phyloP scores from a whole-genome alignment of 2,113 vertebrate species.

The Piprites chloris region DNA sequence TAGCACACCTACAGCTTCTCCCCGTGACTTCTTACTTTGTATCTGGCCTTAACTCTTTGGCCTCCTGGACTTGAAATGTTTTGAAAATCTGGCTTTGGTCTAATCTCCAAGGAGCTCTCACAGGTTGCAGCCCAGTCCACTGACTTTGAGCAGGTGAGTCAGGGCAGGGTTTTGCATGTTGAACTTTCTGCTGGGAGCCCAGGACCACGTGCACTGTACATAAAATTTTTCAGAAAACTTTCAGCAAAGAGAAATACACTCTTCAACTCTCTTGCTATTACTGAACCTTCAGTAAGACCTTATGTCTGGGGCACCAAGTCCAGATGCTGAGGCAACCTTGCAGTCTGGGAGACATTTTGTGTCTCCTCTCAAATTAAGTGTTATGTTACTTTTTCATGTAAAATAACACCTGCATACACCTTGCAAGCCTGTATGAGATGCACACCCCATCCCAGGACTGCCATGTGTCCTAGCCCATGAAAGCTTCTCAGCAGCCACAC shows the following conservation, averaged over 20 bases:
- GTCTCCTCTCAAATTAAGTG: background rate
- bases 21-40: background rate
- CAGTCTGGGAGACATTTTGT: background rate
- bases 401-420: background rate
- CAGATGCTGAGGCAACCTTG: background rate
- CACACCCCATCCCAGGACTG: background rate
- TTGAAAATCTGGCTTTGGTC: background rate
- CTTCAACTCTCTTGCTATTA: background rate
- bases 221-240: background rate
- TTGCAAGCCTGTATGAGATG: background rate
- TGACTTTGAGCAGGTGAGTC: background rate
- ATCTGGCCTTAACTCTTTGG: background rate
- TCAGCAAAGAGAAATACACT: background rate
- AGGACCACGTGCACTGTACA: accelerated
- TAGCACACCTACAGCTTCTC: background rate
- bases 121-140: background rate
- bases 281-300: background rate
- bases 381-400: background rate
- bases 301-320: too few relatives aligned
- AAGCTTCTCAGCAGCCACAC: background rate
- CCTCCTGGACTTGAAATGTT: background rate
- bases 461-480: background rate
- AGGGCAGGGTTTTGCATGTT: background rate
- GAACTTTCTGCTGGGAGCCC: background rate
- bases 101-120: background rate